Percentiles rank a stretch among this genome's conserved stretches.
Conservation (phyloP, 1,140 invertebrate genomes). For the Bathynomus jamesi region DNA sequence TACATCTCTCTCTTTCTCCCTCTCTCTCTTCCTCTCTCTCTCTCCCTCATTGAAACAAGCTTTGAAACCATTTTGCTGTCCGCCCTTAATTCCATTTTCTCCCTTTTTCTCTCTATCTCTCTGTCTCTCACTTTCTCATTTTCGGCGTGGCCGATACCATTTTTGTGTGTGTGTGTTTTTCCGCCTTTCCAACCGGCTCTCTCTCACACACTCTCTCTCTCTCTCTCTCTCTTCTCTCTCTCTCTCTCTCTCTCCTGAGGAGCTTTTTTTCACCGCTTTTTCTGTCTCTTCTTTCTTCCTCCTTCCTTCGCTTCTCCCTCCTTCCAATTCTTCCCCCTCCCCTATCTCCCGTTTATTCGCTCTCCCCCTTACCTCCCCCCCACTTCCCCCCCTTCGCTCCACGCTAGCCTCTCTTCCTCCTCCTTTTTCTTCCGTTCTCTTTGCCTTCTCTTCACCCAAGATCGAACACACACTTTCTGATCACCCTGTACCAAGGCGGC, state of each 20-base stretch:
- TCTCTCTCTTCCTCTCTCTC: too few relatives aligned
- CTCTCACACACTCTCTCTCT: neutral
- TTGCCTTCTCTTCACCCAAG: neutral
- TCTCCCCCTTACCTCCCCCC: neutral
- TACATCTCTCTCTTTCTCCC: too few relatives aligned
- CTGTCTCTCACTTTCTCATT: neutral
- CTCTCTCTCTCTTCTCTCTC: neutral
- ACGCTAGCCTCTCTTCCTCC: neutral
- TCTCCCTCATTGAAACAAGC: too few relatives aligned
- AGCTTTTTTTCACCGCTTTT: neutral
- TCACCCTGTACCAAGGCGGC: neutral
- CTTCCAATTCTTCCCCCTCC: neutral
- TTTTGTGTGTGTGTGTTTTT: too few relatives aligned
- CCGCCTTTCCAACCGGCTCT: neutral
- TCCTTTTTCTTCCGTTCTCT: neutral
- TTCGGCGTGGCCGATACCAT: too few relatives aligned
- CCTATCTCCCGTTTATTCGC: neutral
- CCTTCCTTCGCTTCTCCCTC: neutral
- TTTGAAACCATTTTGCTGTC: too few relatives aligned
- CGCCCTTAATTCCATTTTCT: too few relatives aligned
- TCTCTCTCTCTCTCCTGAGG: neutral
- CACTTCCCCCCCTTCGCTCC: neutral
- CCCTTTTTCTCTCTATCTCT: neutral
- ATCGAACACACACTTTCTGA: neutral
- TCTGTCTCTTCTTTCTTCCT: neutral